Evolutionary conservation across 2,113 vertebrate species (phyloP), one percentile per base, ranked within the genome.

Genomic region (Ia io): DNA sequence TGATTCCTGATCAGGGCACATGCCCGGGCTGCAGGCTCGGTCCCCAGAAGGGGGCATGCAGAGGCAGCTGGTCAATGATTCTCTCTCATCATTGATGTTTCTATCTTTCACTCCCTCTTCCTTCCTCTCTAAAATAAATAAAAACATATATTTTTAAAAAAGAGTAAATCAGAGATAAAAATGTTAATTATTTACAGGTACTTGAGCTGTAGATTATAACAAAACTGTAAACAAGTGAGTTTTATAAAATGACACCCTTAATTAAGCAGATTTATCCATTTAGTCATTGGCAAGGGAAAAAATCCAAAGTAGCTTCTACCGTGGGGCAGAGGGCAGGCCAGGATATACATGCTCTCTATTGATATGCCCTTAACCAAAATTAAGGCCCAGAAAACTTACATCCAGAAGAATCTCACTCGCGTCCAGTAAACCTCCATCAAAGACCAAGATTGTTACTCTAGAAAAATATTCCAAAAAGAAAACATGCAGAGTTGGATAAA

Each of bases 321-420:
- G 10, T 30, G 23, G 28, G 14, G 9, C 22, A 65, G 9, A 88
- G 3, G 12, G 6, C 7, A 65, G 23, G 28, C 3, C 11, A 74
- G 11, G 9, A 14, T 51, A 65, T 37, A 40, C 3, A 84, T 32
- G 1, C 9, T 47, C 53, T 73, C 51, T 61, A 40, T 1, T 65
- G 35, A 59, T 59, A 65, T 7, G 5, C 30, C 4, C 30, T 13
- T 53, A 35, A 85, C 28, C 3, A 53, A 53, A 67, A 53, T 74
- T 20, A 90, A 30, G 74, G 17, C 2, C 6, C 6, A n/a, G 6
- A 30, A 69, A 2, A 35, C 8, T 80, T 17, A 61, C 0, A 0
- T 49, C 9, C 37, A 65, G 17, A 83, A 76, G 16, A 80, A 44
- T 84, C 20, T 35, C 4, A 63, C 12, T 69, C 1, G 20, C 0